Evolutionary conservation across 2,888 invertebrate genomes (phyloP).

Genomic region (Tachina grossa): DNA sequence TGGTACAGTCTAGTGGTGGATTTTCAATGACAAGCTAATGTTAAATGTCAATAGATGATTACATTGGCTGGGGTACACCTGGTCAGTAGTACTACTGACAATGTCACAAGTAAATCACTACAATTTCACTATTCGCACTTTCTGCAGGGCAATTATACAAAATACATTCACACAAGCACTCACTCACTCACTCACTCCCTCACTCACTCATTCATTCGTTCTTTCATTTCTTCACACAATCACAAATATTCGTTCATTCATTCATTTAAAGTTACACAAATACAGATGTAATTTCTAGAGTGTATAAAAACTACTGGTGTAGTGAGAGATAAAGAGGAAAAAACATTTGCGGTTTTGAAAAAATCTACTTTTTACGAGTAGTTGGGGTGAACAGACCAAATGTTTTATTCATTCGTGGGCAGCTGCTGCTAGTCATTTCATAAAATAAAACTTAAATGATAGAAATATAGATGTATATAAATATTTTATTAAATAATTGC

Average conservation of each 20-base stretch:
- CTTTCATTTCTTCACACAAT: neutral
- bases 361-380: conserved; percentile 31
- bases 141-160: conserved; percentile 4
- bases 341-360: conserved; percentile 45
- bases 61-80: too few relatives aligned
- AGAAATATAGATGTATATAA: neutral
- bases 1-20: too few relatives aligned
- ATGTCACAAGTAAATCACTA: too few relatives aligned
- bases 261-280: neutral
- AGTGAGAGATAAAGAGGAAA: neutral
- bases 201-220: neutral
- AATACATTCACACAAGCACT: neutral
- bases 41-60: too few relatives aligned
- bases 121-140: too few relatives aligned
- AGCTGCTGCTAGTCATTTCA: neutral
- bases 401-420: too few relatives aligned
- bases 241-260: neutral
- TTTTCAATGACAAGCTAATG: too few relatives aligned
- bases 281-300: neutral
- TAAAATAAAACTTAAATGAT: neutral
- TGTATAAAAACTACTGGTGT: neutral
- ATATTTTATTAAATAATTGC: conserved; percentile 18
- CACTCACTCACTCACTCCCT: conserved; percentile 9
- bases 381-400: conserved; percentile 30
- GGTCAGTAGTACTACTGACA: too few relatives aligned